Evolutionary conservation across 2,113 vertebrate species (phyloP), one percentile per base, ranked within the genome.

Genomic region (Peromyscus californicus): DNA sequence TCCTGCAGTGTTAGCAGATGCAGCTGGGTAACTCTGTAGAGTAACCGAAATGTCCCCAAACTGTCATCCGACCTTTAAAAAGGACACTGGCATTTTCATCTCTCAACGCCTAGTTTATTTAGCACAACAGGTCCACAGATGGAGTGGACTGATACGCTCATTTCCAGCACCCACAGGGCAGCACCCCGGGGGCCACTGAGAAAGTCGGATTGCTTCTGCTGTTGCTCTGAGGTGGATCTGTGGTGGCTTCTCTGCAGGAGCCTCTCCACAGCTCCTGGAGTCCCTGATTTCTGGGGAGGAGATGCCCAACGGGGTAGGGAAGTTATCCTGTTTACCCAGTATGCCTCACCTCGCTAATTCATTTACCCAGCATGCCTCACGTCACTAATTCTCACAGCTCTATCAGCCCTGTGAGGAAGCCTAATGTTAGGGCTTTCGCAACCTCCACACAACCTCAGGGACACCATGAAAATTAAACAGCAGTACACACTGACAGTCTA

Each of bases 61-160:
- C 95, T 88, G 83, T 96, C 95, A 69, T 24, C 61, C 95, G 94
- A 90, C 89, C 97, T 98, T 98, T 97, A 75, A 90, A 97, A 97
- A 54, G 7, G 31, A 95, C 70, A 93, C 83, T 96, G 94, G 65
- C 91, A 96, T 96, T 98, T 97, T 79, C 80, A 89, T 97, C 86
- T 87, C 63, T 86, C 82, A 67, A 92, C 89, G 48, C 61, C 16
- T 42, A 91, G 72, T 70, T 96, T 95, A 95, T 79, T 91, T 95
- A 54, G 89, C 87, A 94, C 74, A 93, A 67, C 67, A 36, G 6
- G 42, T 72, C 89, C 87, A 93, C 95, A 96, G 59, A 76, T 24
- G 75, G 79, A 39, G 72, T 83, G 24, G 24, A 36, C 80, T 67
- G 75, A 76, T 51, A 36, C 12, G 39, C 48, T 79, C 91, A 57